These are phyloP conservation scores for Anser cygnoides DNA, from an alignment of 2,113 vertebrate species.

Conservation along the genomic window DNA sequence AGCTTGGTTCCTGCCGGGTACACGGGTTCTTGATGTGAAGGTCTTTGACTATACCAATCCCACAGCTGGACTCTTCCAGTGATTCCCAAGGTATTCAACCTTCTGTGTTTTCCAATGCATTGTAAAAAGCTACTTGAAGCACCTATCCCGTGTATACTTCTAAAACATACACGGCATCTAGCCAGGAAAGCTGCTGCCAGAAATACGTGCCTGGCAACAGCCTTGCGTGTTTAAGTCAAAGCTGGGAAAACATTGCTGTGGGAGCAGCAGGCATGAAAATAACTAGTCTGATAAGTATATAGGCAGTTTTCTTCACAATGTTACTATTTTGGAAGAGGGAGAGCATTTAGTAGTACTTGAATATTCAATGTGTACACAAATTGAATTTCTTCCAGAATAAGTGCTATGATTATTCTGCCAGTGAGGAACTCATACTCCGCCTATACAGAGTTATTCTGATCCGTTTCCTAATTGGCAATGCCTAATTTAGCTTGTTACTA, in stretches of 20 bases:
- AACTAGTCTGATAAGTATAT: background rate
- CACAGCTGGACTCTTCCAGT: background rate
- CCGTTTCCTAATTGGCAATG: background rate
- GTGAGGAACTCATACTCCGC: background rate
- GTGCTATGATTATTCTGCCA: background rate
- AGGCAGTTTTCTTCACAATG: background rate
- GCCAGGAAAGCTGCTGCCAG: background rate
- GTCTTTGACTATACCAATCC: background rate
- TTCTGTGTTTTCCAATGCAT: background rate
- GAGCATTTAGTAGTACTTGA: background rate
- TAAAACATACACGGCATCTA: background rate
- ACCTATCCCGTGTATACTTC: background rate
- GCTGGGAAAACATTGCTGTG: background rate
- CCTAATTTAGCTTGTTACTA: background rate
- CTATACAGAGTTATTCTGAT: background rate
- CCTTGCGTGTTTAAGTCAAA: background rate
- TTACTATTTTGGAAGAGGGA: background rate
- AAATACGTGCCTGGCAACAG: background rate
- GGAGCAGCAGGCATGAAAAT: conserved; percentile 26
- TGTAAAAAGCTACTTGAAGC: background rate
- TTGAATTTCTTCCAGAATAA: background rate
- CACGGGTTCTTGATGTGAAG: background rate
- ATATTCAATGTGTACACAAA: background rate
- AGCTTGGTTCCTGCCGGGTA: background rate
- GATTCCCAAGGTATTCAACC: background rate